phyloP scores from a whole-genome alignment of 2,888 invertebrate genomes.

The Hydraecia micacea region DNA sequence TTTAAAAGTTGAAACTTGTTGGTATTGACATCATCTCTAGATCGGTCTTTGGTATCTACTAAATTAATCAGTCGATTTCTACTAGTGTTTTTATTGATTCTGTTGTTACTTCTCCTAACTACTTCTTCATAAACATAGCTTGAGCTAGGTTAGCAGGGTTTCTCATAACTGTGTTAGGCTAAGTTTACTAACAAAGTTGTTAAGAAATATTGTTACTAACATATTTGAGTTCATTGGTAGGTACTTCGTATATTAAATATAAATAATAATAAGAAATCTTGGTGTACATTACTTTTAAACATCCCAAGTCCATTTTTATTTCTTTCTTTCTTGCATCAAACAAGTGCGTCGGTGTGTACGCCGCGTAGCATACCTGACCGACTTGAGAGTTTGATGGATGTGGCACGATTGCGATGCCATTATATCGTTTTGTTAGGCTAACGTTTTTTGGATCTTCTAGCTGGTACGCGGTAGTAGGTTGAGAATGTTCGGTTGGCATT shows the following conservation, averaged over 20 bases:
- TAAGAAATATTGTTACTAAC: neutral
- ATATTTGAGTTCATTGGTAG: neutral
- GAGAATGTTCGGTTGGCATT: slow-evolving; percentile 16
- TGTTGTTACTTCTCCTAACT: neutral
- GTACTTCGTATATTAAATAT: no score
- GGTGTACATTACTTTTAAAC: neutral
- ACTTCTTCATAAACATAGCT: no score
- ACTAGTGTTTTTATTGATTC: neutral
- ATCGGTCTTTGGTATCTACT: neutral
- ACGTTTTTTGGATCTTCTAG: slow-evolving; percentile 51
- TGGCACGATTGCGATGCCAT: slow-evolving; percentile 63
- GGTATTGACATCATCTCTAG: neutral
- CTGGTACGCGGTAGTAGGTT: slow-evolving; percentile 44
- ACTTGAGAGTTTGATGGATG: slow-evolving; percentile 67
- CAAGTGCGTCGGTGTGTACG: slow-evolving; percentile 42
- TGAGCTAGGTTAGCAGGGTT: no score
- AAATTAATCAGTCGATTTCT: neutral
- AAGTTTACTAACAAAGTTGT: neutral
- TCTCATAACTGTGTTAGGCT: neutral
- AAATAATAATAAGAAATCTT: no score
- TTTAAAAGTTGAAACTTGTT: neutral
- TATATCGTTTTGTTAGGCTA: slow-evolving; percentile 62
- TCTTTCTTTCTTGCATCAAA: slow-evolving; percentile 8
- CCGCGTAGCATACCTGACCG: slow-evolving; percentile 61
- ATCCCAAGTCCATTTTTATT: neutral